These are phyloP conservation scores for Clarias gariepinus DNA, from an alignment of 2,113 vertebrate species.

Conservation along the genomic window DNA sequence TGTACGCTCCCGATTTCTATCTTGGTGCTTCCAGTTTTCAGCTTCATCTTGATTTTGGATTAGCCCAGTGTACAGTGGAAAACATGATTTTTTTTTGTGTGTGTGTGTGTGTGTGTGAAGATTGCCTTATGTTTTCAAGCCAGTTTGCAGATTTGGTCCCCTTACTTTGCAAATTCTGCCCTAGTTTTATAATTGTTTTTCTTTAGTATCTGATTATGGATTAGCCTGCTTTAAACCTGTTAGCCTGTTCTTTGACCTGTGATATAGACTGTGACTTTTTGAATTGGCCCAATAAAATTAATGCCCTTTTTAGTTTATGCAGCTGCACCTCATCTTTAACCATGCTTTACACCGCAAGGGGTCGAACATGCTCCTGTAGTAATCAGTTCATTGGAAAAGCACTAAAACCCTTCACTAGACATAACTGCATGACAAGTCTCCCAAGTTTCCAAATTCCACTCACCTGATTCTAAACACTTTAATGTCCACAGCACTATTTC, in stretches of 20 bases:
- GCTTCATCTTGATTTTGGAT: background rate
- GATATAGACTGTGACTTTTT: background rate
- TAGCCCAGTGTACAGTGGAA: background rate
- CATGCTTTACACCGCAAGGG: background rate
- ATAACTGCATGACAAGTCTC: background rate
- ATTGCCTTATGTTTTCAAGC: background rate
- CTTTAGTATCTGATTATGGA: background rate
- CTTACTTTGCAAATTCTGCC: background rate
- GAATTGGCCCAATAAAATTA: background rate
- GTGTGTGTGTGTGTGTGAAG: background rate
- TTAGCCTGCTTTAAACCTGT: background rate
- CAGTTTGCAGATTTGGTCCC: too few species aligned
- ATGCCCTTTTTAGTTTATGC: background rate
- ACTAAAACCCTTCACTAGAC: background rate
- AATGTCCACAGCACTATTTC: background rate
- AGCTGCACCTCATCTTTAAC: background rate
- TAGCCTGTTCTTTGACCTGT: background rate
- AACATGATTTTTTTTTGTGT: background rate
- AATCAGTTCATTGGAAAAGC: background rate
- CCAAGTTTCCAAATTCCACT: background rate
- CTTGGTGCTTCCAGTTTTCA: background rate
- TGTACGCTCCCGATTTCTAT: background rate
- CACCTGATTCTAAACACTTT: background rate
- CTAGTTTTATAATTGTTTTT: background rate
- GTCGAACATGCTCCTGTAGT: background rate